Conservation (phyloP, 2,113 vertebrate genomes). For the Syngnathoides biaculeatus region DNA sequence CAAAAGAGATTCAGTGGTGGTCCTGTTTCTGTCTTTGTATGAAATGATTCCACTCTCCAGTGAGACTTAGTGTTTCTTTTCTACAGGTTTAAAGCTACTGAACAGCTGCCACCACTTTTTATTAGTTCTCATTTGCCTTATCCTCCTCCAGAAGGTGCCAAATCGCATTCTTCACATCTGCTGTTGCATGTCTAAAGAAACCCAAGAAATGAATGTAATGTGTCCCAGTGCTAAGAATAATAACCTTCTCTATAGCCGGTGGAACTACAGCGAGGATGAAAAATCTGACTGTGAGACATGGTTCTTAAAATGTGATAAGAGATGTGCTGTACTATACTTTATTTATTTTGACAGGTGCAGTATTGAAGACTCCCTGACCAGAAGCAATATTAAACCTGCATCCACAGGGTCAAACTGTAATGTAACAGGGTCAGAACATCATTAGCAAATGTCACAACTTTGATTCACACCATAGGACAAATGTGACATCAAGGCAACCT, state of each 20-base stretch:
- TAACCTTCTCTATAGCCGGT: conserved; percentile 20
- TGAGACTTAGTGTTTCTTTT: conserved; percentile 2
- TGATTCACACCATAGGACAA: conserved; percentile 7
- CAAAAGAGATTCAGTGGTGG: neutral
- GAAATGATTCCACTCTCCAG: neutral
- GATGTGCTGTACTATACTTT: neutral
- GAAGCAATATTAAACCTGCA: neutral
- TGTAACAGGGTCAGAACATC: conserved; percentile 2
- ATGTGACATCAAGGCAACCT: conserved; percentile 2
- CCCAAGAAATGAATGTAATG: conserved; percentile 24
- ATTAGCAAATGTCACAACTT: conserved; percentile 13
- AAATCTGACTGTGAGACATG: conserved; percentile 15
- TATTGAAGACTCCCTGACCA: neutral
- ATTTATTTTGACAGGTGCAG: conserved; percentile 8
- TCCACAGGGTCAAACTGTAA: neutral
- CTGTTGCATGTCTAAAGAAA: conserved; percentile 16
- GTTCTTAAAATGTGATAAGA: conserved; percentile 16
- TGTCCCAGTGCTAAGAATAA: conserved; percentile 31
- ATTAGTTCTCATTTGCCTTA: conserved; percentile 24
- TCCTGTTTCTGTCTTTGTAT: neutral
- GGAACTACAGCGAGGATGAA: neutral
- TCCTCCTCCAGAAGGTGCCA: conserved; percentile 31
- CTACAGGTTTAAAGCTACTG: conserved; percentile 12
- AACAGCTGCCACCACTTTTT: conserved; percentile 18
- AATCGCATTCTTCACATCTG: conserved; percentile 38